These are phyloP conservation scores for Eriocheir sinensis DNA, from an alignment of 1,140 invertebrate genomes.

Conservation along the genomic window DNA sequence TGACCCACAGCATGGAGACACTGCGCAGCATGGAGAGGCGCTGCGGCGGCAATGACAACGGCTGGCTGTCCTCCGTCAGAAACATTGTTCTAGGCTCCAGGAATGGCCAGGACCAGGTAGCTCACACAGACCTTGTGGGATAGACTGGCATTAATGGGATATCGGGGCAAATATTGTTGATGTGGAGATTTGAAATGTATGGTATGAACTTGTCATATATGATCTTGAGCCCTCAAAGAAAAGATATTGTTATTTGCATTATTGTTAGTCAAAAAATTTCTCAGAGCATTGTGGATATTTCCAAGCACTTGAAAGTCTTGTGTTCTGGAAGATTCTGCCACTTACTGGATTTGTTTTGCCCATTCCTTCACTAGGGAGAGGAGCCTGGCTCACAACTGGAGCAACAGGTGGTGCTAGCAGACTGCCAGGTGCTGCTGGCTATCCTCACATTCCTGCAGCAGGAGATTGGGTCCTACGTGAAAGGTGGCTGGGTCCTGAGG, in stretches of 20 bases:
- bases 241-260: too few relatives aligned
- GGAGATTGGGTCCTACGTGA: slow-evolving; percentile 87
- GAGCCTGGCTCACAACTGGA: slow-evolving; percentile 84
- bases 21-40: slow-evolving; percentile 77
- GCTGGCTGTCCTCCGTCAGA: slow-evolving; percentile 73
- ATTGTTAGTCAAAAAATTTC: too few relatives aligned
- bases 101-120: slow-evolving; percentile 68
- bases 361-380: slow-evolving; percentile 63
- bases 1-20: slow-evolving; percentile 72
- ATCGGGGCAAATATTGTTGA: too few relatives aligned
- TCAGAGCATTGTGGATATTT: too few relatives aligned
- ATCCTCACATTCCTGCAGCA: slow-evolving; percentile 86
- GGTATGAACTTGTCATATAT: too few relatives aligned
- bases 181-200: too few relatives aligned
- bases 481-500: slow-evolving; percentile 88
- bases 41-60: slow-evolving; percentile 76
- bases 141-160: too few relatives aligned
- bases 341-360: neutral
- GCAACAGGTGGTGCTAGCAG: slow-evolving; percentile 87
- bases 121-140: neutral
- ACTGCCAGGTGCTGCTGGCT: slow-evolving; percentile 86
- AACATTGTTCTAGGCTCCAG: slow-evolving; percentile 65
- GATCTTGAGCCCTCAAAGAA: too few relatives aligned
- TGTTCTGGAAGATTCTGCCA: neutral
- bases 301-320: neutral